phyloP scores from a whole-genome alignment of 1,140 invertebrate genomes.

The Bombyx mandarina region DNA sequence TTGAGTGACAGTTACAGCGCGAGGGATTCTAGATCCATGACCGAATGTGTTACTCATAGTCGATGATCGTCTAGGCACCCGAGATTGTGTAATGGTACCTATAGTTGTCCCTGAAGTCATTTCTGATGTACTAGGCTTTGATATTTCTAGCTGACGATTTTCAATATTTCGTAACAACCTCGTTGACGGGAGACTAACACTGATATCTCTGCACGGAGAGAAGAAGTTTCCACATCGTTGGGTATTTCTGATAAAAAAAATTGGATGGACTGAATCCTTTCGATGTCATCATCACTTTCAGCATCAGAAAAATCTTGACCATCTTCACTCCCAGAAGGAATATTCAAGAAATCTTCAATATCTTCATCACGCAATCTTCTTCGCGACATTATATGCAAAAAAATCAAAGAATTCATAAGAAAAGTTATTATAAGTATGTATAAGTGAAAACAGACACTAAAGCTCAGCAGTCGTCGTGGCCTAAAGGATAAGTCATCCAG shows the following conservation, averaged over 20 bases:
- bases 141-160: slow-evolving; percentile 7
- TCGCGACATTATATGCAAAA: too few species aligned
- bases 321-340: too few species aligned
- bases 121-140: slow-evolving; percentile 14
- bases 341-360: too few species aligned
- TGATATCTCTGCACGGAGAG: not conserved
- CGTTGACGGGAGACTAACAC: slow-evolving; percentile 3
- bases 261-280: slow-evolving; percentile 13
- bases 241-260: slow-evolving; percentile 8
- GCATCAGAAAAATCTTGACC: too few species aligned
- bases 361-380: too few species aligned
- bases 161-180: slow-evolving; percentile 1
- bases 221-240: slow-evolving; percentile 8
- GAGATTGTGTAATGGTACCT: slow-evolving; percentile 11
- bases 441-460: not conserved
- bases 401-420: slow-evolving; percentile 3
- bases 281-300: slow-evolving; percentile 17
- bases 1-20: not conserved
- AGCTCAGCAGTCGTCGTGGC: too few species aligned
- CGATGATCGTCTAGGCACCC: slow-evolving; percentile 8
- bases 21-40: slow-evolving; percentile 9
- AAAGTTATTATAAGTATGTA: slow-evolving; percentile 11
- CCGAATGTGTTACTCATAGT: not conserved
- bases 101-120: slow-evolving; percentile 10
- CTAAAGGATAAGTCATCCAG: too few species aligned